Evolutionary conservation across 2,888 invertebrate species (phyloP).

Genomic region (Xestoiulus laeticollis): DNA sequence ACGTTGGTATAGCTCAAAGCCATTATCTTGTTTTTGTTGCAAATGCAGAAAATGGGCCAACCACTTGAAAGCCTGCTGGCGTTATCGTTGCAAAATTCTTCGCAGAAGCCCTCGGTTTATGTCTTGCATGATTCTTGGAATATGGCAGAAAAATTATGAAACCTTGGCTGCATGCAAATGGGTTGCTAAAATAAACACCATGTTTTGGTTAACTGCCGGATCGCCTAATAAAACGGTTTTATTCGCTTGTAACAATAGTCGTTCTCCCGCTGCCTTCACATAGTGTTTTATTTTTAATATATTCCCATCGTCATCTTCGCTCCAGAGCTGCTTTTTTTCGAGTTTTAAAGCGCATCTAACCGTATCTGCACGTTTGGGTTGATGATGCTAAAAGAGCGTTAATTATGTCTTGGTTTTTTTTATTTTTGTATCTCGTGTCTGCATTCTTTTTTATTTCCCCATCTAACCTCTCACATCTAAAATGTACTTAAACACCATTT

Average conservation of each 20-base stretch:
- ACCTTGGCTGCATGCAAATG: neutral
- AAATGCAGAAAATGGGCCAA: neutral
- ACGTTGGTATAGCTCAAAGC: neutral
- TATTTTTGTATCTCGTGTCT: neutral
- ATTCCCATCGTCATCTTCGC: neutral
- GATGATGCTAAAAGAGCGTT: too few species aligned
- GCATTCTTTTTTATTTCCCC: too few species aligned
- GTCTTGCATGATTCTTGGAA: neutral
- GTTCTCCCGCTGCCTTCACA: neutral
- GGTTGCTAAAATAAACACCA: neutral
- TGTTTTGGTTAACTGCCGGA: neutral
- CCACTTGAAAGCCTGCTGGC: neutral
- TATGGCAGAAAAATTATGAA: neutral
- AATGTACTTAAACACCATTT: too few species aligned
- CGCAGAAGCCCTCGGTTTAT: neutral
- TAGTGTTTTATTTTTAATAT: neutral
- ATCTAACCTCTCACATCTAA: too few species aligned
- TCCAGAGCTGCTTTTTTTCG: neutral
- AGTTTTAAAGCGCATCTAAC: neutral
- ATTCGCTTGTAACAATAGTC: neutral
- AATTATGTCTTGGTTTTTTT: too few species aligned
- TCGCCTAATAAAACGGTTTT: slow-evolving; percentile 15
- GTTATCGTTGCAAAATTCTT: neutral
- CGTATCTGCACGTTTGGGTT: neutral
- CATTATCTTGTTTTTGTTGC: neutral